Base-by-base conservation (phyloP, 2,888 invertebrate species). In the Entomobrya proxima region DNA sequence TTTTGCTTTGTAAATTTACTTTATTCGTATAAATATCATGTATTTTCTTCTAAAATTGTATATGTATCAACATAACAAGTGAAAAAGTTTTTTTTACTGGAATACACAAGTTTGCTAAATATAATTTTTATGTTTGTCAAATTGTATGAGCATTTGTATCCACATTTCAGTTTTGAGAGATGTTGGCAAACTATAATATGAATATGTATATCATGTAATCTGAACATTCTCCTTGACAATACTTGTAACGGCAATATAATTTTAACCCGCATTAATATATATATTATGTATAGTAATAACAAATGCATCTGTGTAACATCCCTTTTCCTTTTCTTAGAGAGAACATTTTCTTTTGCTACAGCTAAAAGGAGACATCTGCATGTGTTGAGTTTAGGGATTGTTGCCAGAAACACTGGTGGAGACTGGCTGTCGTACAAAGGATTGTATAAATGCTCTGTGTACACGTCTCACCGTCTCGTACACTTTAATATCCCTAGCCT, bases 281-380 rank as follows among this genome's bases (percentile, higher is more conserved):
- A 18, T 50, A 18, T 50, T 18, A 50, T 50, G 18, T 50, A 13
- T 50, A 50, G 21, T 50, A 50, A 50, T 50, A 50, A 2, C n/a
- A 50, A 50, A 18, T 50, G 18, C n/a, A n/a, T 50, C 21, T 47
- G 11, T 47, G 15, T 50, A 50, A 50, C 50, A 18, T 5, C 6
- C 6, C 21, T 27, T 55, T 27, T 9, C n/a, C n/a, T n/a, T n/a
- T n/a, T n/a, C n/a, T n/a, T n/a, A n/a, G n/a, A n/a, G n/a, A 13
- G 11, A 47, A 47, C n/a, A 55, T 24, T 55, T 55, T 55, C 27
- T 52, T 52, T 27, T 24, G 24, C 24, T 55, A 55, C 9, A 55
- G 21, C 24, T 55, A 55, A n/a, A n/a, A 55, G 55, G 55, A 55
- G 24, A 55, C 55, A 55, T 55, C 55, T 55, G 27, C 55, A 55